Evolutionary conservation across 2,797 vertebrate species (phyloP), one percentile per base, ranked within the genome.

Genomic region (Poeciliopsis gracilis): DNA sequence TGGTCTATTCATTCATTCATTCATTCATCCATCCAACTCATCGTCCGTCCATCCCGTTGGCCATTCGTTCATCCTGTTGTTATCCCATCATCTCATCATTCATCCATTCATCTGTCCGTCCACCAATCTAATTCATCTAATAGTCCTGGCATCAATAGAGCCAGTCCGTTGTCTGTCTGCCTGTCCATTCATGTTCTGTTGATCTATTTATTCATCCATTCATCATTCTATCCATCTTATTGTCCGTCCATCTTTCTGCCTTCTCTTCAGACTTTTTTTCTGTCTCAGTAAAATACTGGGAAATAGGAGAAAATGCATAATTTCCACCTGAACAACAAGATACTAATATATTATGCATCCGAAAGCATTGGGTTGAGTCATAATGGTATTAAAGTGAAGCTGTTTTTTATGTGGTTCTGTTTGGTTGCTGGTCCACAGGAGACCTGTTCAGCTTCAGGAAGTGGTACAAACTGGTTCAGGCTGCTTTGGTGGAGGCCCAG

Each of bases 381-480:
- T 9, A 61, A 12, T 61, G 59, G 59, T 33, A 6, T 30, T 13
- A 59, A 30, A 59, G 30, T 28, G 1, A 59, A 63, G 7, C 61
- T 1, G 12, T 5, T 12, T 25, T 71, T 30, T 59, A 28, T 59
- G 57, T 13, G 5, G 25, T 10, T n/a, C 25, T 5, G 36, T 69
- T n/a, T 47, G 12, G 33, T 46, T 12, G 12, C 0, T 67, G 28
- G 36, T 20, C 20, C 9, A 13, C 86, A 93, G 95, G 45, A 8
- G 10, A 51, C 16, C 18, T 66, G 79, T 96, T 96, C 63, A 92
- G 43, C 67, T 77, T 95, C 77, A 75, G 90, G 82, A 75, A 75
- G 59, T 96, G 96, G 96, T 95, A 87, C 82, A 75, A 82, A 10
- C 78, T 90, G 20, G 46, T 94, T 79, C 87, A 94, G 67, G 46